These are phyloP conservation scores for Tinamus major DNA, from an alignment of 2,797 vertebrate species.

Conservation along the genomic window DNA sequence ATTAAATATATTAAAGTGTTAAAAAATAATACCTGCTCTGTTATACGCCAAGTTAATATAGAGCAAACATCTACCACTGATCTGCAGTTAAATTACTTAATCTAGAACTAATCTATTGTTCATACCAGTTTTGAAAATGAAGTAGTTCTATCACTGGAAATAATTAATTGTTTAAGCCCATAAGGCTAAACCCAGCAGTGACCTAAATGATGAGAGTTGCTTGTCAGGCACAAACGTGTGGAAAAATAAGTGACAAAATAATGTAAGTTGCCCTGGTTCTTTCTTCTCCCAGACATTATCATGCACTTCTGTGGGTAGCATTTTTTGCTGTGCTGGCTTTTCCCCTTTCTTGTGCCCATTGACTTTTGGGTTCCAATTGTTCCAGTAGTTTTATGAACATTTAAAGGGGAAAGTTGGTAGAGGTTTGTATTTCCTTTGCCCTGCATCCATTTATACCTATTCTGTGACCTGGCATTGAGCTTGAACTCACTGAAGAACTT, in stretches of 20 bases:
- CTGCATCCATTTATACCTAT: background rate
- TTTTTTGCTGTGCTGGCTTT: background rate
- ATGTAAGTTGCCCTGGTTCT: background rate
- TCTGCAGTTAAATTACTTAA: constrained; percentile 76
- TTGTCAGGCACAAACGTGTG: background rate
- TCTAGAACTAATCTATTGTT: constrained; percentile 73
- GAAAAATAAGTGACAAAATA: constrained; percentile 8
- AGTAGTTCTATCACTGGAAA: constrained; percentile 61
- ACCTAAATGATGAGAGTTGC: constrained; percentile 19
- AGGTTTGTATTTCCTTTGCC: background rate
- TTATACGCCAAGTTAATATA: constrained; percentile 65
- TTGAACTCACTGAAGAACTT: background rate
- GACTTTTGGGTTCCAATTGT: background rate
- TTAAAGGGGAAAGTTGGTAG: background rate
- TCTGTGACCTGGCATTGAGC: fast-evolving
- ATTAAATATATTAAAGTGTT: constrained; percentile 75
- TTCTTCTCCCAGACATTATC: background rate
- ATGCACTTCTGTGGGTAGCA: background rate
- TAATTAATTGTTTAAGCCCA: constrained; percentile 70
- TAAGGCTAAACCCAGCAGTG: constrained; percentile 55
- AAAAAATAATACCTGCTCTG: constrained; percentile 72
- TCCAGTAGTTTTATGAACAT: background rate
- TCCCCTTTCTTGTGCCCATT: background rate
- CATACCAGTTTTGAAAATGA: constrained; percentile 59
- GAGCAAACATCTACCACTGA: constrained; percentile 71